These are phyloP conservation scores for Hydractinia echinata DNA, from an alignment of 30 jellyfish, hydroid and myxozoan genomes.

Conservation along the genomic window DNA sequence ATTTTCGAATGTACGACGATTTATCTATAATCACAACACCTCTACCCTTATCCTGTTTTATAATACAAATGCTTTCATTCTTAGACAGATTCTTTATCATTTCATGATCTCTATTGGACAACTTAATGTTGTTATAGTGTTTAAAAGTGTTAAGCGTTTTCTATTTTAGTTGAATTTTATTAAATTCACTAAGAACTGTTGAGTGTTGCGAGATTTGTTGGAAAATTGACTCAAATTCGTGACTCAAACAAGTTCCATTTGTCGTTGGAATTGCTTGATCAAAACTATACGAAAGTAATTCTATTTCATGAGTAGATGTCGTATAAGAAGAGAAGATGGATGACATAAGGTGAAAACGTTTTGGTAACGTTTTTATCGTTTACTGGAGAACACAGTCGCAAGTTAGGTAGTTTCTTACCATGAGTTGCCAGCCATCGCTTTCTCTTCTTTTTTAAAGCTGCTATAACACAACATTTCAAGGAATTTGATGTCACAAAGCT, in stretches of 20 bases:
- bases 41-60: too few species aligned
- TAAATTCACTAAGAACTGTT: not conserved
- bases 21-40: too few species aligned
- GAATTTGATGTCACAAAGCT: too few species aligned
- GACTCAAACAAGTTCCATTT: not conserved
- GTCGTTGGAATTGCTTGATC: constrained; percentile 3
- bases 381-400: not conserved
- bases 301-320: not conserved
- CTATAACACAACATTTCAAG: too few species aligned
- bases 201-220: not conserved
- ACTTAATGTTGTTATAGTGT: not conserved
- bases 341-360: not conserved
- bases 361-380: not conserved
- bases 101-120: too few species aligned
- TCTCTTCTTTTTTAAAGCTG: too few species aligned
- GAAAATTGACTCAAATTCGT: constrained; percentile 5
- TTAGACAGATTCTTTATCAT: too few species aligned
- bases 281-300: not conserved
- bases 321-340: not conserved
- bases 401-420: too few species aligned
- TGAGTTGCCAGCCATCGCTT: too few species aligned
- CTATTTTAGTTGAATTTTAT: not conserved
- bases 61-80: too few species aligned
- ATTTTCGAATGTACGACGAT: too few species aligned
- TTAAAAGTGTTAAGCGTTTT: not conserved